Percentiles rank a stretch among this genome's conserved stretches.
Evolutionary conservation across 2,888 invertebrate genomes (phyloP).

Genomic region (Phengaris arion): DNA sequence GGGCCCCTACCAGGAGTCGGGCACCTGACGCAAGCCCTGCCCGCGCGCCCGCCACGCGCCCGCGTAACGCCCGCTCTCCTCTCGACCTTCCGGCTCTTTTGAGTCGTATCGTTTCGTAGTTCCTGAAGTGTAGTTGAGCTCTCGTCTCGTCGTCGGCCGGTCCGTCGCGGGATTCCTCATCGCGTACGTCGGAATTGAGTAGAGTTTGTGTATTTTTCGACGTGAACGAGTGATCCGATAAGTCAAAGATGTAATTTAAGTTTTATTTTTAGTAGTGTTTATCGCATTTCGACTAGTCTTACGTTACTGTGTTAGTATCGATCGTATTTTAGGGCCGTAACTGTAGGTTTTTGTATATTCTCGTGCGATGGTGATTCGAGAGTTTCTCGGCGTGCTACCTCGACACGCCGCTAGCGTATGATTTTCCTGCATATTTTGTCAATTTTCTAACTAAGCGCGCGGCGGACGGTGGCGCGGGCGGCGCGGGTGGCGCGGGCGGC

Average conservation of each 20-base stretch:
- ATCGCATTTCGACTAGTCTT: slow-evolving; percentile 79
- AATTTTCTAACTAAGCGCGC: slow-evolving; percentile 74
- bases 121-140: slow-evolving; percentile 54
- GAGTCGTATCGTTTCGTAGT: slow-evolving; percentile 58
- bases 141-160: slow-evolving; percentile 47
- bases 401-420: slow-evolving; percentile 57
- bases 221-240: slow-evolving; percentile 73
- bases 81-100: slow-evolving; percentile 28
- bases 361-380: slow-evolving; percentile 61
- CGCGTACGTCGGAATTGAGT: slow-evolving; percentile 71
- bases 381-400: slow-evolving; percentile 57
- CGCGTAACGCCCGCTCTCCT: background rate
- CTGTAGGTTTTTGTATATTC: slow-evolving; percentile 74
- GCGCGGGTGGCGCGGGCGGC: slow-evolving; percentile 52
- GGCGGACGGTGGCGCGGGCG: slow-evolving; percentile 54
- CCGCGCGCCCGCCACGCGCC: slow-evolving; percentile 34
- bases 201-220: slow-evolving; percentile 66
- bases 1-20: slow-evolving; percentile 88
- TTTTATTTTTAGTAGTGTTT: slow-evolving; percentile 73
- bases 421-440: slow-evolving; percentile 76
- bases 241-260: slow-evolving; percentile 78
- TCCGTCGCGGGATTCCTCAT: slow-evolving; percentile 58
- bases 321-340: slow-evolving; percentile 64
- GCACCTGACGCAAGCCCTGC: slow-evolving; percentile 69
- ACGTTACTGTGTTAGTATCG: slow-evolving; percentile 72